Evolutionary conservation across 2,113 vertebrate genomes (phyloP).

Genomic region (Cromileptes altivelis): DNA sequence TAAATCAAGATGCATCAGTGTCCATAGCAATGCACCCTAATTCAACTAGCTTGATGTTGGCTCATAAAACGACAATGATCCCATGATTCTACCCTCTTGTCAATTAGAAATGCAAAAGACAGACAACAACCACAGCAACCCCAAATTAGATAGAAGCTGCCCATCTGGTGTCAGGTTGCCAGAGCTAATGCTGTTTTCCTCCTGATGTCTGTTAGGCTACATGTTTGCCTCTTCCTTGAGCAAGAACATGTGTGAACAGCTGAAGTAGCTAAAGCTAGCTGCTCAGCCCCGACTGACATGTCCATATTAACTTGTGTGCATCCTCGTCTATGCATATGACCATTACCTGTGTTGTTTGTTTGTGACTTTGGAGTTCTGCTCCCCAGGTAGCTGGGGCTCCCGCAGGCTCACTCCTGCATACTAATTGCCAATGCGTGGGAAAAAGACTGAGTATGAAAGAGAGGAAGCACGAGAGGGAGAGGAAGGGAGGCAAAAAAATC

Average conservation of each 20-base stretch:
- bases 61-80: conserved; percentile 26
- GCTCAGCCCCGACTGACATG: background rate
- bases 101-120: conserved; percentile 47
- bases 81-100: conserved; percentile 13
- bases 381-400: conserved; percentile 52
- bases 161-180: conserved; percentile 38
- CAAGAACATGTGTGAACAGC: background rate
- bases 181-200: conserved; percentile 21
- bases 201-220: background rate
- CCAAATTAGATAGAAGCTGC: conserved; percentile 40
- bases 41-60: conserved; percentile 38
- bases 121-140: conserved; percentile 12
- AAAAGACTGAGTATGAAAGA: conserved; percentile 57
- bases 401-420: conserved; percentile 62
- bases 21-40: conserved; percentile 7
- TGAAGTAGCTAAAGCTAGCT: conserved; percentile 7
- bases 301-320: conserved; percentile 1
- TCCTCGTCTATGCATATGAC: background rate
- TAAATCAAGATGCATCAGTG: conserved; percentile 44
- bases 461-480: conserved; percentile 50
- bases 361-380: conserved; percentile 51
- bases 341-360: conserved; percentile 23
- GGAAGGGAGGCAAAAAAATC: conserved; percentile 60
- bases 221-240: background rate
- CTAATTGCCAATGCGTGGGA: conserved; percentile 76